A percentile compares a stretch with the other conserved stretches of the same genome.
These are phyloP conservation scores for Catamblyrhynchus diadema DNA, from an alignment of 2,797 vertebrate species.

Conservation along the genomic window DNA sequence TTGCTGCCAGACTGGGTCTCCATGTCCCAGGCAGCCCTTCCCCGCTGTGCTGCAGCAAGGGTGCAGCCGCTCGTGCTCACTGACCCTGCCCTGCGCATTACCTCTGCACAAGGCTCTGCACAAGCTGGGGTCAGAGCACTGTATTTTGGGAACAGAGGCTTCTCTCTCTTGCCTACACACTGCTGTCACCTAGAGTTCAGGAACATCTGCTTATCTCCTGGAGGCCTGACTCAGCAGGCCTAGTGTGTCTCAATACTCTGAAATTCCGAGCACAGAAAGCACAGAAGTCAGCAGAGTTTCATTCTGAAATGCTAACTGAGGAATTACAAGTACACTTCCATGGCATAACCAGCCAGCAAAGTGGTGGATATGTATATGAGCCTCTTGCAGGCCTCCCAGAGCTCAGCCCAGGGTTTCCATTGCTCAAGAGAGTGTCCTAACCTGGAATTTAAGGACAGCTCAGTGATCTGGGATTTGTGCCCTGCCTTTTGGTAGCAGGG, in stretches of 20 bases:
- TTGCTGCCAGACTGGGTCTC: not conserved
- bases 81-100: not conserved
- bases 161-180: not conserved
- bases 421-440: not conserved
- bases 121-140: not conserved
- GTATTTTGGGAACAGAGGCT: not conserved
- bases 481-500: not conserved
- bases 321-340: not conserved
- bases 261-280: not conserved
- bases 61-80: not conserved
- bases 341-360: not conserved
- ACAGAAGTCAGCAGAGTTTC: constrained; percentile 1
- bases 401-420: not conserved
- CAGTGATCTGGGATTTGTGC: not conserved
- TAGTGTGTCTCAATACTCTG: not conserved
- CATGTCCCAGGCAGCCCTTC: not conserved
- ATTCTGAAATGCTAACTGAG: not conserved
- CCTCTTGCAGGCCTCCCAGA: not conserved
- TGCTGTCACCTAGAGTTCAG: constrained; percentile 4
- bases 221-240: not conserved
- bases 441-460: not conserved
- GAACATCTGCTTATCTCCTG: not conserved
- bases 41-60: not conserved
- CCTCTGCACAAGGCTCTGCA: not conserved
- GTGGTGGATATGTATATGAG: not conserved